These are phyloP conservation scores for Pollicipes pollicipes DNA, from an alignment of 1,140 invertebrate genomes.

Conservation along the genomic window DNA sequence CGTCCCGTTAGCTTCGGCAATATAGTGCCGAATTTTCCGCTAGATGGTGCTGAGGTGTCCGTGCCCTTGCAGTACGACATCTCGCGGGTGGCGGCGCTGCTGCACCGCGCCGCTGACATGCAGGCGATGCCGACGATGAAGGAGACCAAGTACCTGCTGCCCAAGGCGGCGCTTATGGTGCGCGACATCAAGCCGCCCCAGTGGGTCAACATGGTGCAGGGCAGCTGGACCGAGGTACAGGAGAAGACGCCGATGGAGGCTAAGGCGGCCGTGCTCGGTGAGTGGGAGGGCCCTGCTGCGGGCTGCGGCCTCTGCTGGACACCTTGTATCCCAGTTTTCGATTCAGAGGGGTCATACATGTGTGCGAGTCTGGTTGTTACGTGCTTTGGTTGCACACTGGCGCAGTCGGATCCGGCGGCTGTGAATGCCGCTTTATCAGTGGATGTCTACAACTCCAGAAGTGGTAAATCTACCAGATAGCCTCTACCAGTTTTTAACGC, in stretches of 20 bases:
- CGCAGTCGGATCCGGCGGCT: too few species aligned
- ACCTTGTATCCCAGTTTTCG: too few species aligned
- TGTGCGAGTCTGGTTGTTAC: too few species aligned
- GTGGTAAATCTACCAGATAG: too few species aligned
- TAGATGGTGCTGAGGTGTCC: background rate
- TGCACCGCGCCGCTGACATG: slow-evolving; percentile 78
- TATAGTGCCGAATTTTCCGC: background rate
- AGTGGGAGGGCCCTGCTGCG: slow-evolving; percentile 16
- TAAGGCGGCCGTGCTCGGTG: slow-evolving; percentile 46
- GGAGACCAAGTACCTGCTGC: slow-evolving; percentile 76
- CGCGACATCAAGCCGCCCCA: slow-evolving; percentile 67
- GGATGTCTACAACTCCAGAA: too few species aligned
- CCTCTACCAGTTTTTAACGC: too few species aligned
- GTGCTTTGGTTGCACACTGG: too few species aligned
- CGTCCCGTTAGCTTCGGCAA: too few species aligned
- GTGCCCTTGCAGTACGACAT: slow-evolving; percentile 52
- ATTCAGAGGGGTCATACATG: too few species aligned
- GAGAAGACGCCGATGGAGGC: slow-evolving; percentile 35
- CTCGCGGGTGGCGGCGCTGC: slow-evolving; percentile 65
- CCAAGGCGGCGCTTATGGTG: slow-evolving; percentile 67
- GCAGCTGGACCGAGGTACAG: slow-evolving; percentile 49
- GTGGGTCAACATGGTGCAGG: slow-evolving; percentile 74
- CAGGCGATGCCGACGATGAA: slow-evolving; percentile 61
- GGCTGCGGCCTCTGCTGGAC: background rate
- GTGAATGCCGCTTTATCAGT: too few species aligned